Conservation (phyloP, 2,113 vertebrate genomes). For the Oncorhynchus gorbuscha region DNA sequence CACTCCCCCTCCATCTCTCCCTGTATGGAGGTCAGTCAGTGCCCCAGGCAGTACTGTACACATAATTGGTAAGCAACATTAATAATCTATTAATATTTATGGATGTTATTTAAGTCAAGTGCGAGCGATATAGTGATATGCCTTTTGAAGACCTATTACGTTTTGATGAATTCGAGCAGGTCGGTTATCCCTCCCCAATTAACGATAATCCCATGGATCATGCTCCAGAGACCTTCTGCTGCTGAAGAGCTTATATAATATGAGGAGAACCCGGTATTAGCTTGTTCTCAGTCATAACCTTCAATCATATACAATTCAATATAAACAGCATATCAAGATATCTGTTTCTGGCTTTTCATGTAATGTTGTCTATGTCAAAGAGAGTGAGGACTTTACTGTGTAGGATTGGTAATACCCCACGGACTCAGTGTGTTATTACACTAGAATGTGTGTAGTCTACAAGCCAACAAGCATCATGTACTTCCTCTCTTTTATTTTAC, state of each 20-base stretch:
- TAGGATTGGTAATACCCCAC: neutral
- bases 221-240: neutral
- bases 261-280: neutral
- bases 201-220: neutral
- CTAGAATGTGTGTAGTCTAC: too few species aligned
- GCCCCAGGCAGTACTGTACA: slow-evolving; percentile 20
- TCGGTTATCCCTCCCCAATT: slow-evolving; percentile 43
- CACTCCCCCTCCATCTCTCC: neutral
- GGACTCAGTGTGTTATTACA: too few species aligned
- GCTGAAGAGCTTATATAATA: neutral
- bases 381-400: neutral
- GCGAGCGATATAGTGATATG: slow-evolving; percentile 29
- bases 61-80: slow-evolving; percentile 56
- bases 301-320: neutral
- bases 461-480: too few species aligned
- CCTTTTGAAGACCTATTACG: slow-evolving; percentile 58
- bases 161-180: slow-evolving; percentile 58
- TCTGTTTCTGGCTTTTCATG: neutral
- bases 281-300: neutral
- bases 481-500: too few species aligned
- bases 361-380: neutral
- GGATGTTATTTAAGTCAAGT: slow-evolving; percentile 65
- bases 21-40: neutral
- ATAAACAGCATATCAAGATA: neutral
- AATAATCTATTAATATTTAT: slow-evolving; percentile 70